These are phyloP conservation scores for Hormiphora californensis DNA, from an alignment of 37 sponge, comb jelly and placozoan genomes.

Conservation along the genomic window DNA sequence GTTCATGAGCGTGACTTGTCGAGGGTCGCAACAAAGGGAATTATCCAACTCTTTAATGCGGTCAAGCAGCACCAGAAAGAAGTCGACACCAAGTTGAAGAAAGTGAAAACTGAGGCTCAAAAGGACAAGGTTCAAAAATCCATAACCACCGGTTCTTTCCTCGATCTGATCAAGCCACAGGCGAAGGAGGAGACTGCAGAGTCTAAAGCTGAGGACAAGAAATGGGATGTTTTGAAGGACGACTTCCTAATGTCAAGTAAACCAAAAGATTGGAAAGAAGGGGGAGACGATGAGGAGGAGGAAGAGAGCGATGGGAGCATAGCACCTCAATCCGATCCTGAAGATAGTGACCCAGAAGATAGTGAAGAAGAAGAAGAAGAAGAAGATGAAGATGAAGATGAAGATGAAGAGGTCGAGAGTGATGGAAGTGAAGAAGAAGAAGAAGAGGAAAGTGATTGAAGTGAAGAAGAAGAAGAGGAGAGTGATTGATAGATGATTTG, in stretches of 20 bases:
- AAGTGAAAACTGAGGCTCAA: conserved; percentile 20
- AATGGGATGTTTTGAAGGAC: conserved; percentile 15
- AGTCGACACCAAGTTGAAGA: not conserved
- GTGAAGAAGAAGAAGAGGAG: too few species aligned
- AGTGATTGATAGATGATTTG: too few species aligned
- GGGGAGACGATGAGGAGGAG: not conserved
- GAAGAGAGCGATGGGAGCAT: conserved; percentile 12
- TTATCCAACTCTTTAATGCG: conserved; percentile 26
- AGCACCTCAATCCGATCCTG: not conserved
- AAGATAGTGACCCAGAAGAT: not conserved
- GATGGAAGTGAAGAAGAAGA: not conserved
- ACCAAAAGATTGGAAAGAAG: conserved; percentile 1
- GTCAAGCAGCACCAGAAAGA: conserved; percentile 35
- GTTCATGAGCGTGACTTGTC: not conserved
- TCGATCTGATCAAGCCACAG: not conserved
- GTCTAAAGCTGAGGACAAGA: conserved; percentile 45
- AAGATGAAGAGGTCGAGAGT: not conserved
- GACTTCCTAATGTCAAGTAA: conserved; percentile 17
- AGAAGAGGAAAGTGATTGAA: too few species aligned
- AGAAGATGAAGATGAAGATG: not conserved
- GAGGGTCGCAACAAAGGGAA: not conserved
- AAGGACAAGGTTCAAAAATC: not conserved
- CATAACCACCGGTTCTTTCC: not conserved
- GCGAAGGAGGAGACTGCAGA: not conserved
- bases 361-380: not conserved